Percentiles rank a stretch among this genome's conserved stretches.
Evolutionary conservation across 2,888 invertebrate genomes (phyloP).

Genomic region (Plagodis dolabraria): DNA sequence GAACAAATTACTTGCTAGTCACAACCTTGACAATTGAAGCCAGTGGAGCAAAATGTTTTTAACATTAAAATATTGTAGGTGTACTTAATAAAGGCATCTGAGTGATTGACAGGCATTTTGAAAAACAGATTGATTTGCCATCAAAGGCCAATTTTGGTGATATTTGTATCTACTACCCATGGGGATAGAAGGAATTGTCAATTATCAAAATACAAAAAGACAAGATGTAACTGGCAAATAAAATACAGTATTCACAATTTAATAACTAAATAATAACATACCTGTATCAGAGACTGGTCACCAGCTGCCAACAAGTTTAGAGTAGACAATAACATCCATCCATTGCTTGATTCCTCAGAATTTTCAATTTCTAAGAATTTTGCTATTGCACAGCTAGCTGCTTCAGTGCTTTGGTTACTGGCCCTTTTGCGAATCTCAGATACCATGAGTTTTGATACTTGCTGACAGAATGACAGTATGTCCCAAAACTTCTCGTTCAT

Average conservation of each 20-base stretch:
- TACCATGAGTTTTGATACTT: constrained; percentile 98
- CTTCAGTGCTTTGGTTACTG: constrained; percentile 97
- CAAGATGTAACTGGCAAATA: no score
- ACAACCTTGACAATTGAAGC: constrained; percentile 38
- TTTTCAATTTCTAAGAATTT: constrained; percentile 98
- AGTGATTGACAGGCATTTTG: no score
- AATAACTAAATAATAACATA: constrained; percentile 49
- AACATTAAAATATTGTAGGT: no score
- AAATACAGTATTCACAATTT: no score
- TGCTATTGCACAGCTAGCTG: constrained; percentile 98
- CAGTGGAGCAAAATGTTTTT: constrained; percentile 11
- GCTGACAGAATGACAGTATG: constrained; percentile 96
- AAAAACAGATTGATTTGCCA: no score
- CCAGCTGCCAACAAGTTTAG: constrained; percentile 96
- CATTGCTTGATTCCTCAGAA: constrained; percentile 97
- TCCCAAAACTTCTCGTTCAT: constrained; percentile 99
- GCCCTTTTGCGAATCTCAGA: constrained; percentile 97
- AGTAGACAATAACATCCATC: constrained; percentile 97
- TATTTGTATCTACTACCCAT: no score
- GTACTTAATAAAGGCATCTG: no score
- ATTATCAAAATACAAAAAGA: no score
- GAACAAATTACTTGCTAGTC: constrained; percentile 8
- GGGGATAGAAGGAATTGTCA: no score
- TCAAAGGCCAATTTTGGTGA: no score
- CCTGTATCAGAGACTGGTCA: constrained; percentile 95